These are phyloP conservation scores for Tamandua tetradactyla DNA, from an alignment of 2,797 vertebrate species.

Conservation along the genomic window DNA sequence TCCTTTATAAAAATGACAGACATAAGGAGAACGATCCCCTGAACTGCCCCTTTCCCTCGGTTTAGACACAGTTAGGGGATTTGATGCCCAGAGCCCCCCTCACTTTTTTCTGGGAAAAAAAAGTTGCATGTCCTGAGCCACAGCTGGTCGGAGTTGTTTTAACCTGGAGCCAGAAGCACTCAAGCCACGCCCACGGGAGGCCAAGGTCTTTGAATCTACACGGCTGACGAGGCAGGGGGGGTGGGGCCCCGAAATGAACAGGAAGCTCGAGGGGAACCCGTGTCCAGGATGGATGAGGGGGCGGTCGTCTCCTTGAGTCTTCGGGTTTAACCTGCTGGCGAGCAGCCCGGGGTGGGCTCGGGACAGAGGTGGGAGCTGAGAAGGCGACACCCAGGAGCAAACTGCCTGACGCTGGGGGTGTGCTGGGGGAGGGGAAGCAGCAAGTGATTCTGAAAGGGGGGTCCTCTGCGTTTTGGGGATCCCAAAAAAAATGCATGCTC, in stretches of 20 bases:
- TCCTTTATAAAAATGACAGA: background rate
- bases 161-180: background rate
- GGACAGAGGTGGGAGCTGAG: background rate
- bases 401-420: background rate
- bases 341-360: background rate
- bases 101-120: background rate
- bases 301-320: background rate
- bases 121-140: background rate
- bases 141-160: background rate
- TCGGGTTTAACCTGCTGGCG: background rate
- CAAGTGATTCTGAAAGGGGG: background rate
- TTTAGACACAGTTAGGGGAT: background rate
- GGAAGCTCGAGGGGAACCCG: too few relatives aligned
- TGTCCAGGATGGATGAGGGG: background rate
- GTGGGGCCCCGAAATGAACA: background rate
- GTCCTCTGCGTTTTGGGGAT: too few relatives aligned
- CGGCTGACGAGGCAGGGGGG: rapidly evolving
- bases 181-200: background rate
- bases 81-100: too few relatives aligned
- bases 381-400: background rate
- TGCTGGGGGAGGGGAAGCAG: background rate
- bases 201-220: background rate
- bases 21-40: background rate
- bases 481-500: background rate
- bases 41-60: background rate